Base-by-base conservation (phyloP, 2,797 vertebrate species). In the Chromobotia macracanthus region DNA sequence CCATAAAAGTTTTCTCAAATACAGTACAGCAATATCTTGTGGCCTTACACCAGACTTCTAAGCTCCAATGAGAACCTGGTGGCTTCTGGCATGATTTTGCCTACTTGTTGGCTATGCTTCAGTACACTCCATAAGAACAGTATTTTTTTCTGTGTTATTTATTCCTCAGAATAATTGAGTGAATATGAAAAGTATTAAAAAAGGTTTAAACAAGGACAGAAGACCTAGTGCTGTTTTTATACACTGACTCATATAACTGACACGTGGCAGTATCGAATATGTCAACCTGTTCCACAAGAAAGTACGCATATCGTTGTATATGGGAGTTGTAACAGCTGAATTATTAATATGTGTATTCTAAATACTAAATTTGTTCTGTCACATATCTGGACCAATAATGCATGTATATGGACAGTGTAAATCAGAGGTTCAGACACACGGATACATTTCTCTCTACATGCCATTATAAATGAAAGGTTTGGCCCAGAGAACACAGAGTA, bases 11-110 rank as follows among this genome's bases (percentile, higher is more conserved):
- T 46, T 10, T 10, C 41, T 44, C 10, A 44, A 10, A 10, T 44
- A 21, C 4, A 68, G 65, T 70, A 44, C 51, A 81, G 56, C 50
- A 23, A 50, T 18, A n/a, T 67, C 68, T 58, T 44, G 12, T 53
- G 51, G 31, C 21, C 13, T 12, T 60, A 35, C 53, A 58, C 23
- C 38, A 44, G 64, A 67, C 18, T 53, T n/a, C 44, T 2, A 11
- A 44, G 48, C 18, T 58, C 44, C 8, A 64, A 56, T 46, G 38
- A 41, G 56, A 67, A 67, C 23, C 48, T 13, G 50, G 5, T 21
- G 51, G 7, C 5, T 25, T 69, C 48, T 51, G 15, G 21, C 11
- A 31, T 35, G 15, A 23, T 19, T 48, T 19, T 1, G 15, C 13
- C n/a, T 21, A 44, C 25, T n/a, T 69, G 23, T 61, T 35, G 41